phyloP scores from a whole-genome alignment of 2,888 invertebrate species.

The Brenthis daphne region DNA sequence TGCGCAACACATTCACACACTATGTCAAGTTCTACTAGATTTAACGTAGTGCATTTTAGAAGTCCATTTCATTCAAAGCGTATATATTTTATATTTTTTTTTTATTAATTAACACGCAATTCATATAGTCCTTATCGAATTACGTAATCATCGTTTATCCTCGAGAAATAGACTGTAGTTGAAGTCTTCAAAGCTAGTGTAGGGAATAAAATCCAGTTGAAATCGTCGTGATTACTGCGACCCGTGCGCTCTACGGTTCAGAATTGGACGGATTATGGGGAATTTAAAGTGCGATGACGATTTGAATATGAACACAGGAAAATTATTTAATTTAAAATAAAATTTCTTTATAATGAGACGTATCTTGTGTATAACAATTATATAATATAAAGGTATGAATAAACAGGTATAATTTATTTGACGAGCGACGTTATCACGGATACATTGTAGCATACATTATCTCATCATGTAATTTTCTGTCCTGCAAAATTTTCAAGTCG shows the following conservation, averaged over 20 bases:
- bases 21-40: conserved; percentile 60
- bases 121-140: conserved; percentile 19
- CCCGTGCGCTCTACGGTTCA: conserved; percentile 70
- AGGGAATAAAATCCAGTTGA: conserved; percentile 73
- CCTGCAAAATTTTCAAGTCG: conserved; percentile 20
- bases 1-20: conserved; percentile 76
- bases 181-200: conserved; percentile 60
- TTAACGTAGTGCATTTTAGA: conserved; percentile 52
- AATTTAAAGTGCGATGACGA: conserved; percentile 79
- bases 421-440: conserved; percentile 9
- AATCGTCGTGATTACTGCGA: conserved; percentile 78
- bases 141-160: conserved; percentile 47
- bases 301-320: conserved; percentile 77
- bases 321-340: conserved; percentile 65
- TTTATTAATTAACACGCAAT: conserved; percentile 34
- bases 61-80: conserved; percentile 39
- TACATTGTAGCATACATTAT: conserved; percentile 14
- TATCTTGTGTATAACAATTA: conserved; percentile 31
- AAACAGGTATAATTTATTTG: conserved; percentile 9
- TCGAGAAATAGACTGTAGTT: conserved; percentile 54
- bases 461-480: conserved; percentile 21
- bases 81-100: conserved; percentile 41
- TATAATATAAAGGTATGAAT: too few relatives aligned
- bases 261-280: conserved; percentile 82
- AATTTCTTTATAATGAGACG: conserved; percentile 49